Conservation (phyloP, 2,888 invertebrate species). For the Drosophila cyrtoloma region DNA sequence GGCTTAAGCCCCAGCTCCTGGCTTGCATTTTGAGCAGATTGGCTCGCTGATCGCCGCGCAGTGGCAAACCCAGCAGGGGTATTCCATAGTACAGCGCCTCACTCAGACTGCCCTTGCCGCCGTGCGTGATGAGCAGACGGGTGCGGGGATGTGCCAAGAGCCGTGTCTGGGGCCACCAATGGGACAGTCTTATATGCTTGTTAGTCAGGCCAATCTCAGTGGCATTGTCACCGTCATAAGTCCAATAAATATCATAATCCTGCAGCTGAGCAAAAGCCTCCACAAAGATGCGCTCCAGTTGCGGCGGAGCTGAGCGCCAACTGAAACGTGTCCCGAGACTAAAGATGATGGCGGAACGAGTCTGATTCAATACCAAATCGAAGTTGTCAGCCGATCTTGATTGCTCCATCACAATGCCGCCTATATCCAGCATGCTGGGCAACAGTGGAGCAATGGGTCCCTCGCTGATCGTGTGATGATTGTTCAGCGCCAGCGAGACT, state of each 20-base stretch:
- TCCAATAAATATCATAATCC: constrained; percentile 69
- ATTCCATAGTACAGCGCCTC: constrained; percentile 92
- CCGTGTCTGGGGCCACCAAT: constrained; percentile 88
- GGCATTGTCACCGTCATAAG: constrained; percentile 63
- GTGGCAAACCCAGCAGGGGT: constrained; percentile 90
- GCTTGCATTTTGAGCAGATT: constrained; percentile 90
- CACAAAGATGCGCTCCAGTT: constrained; percentile 38
- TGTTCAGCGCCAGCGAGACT: constrained; percentile 74
- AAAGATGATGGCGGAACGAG: constrained; percentile 55
- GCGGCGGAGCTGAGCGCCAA: constrained; percentile 45
- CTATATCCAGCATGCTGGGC: constrained; percentile 79
- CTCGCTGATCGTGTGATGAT: constrained; percentile 80
- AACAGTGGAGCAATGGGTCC: constrained; percentile 78
- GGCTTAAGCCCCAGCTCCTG: constrained; percentile 86
- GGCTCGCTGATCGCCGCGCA: constrained; percentile 92
- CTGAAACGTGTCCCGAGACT: constrained; percentile 72
- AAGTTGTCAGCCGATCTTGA: constrained; percentile 18
- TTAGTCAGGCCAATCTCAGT: constrained; percentile 18
- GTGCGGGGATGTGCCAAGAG: constrained; percentile 90
- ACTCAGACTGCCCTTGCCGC: constrained; percentile 90
- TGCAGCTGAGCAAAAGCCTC: constrained; percentile 44
- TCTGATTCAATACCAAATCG: constrained; percentile 19
- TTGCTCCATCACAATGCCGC: constrained; percentile 78
- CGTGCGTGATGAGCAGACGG: constrained; percentile 84
- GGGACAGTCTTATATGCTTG: constrained; percentile 82